phyloP scores from a whole-genome alignment of 1,140 invertebrate genomes.

The Brachystomella parvula region DNA sequence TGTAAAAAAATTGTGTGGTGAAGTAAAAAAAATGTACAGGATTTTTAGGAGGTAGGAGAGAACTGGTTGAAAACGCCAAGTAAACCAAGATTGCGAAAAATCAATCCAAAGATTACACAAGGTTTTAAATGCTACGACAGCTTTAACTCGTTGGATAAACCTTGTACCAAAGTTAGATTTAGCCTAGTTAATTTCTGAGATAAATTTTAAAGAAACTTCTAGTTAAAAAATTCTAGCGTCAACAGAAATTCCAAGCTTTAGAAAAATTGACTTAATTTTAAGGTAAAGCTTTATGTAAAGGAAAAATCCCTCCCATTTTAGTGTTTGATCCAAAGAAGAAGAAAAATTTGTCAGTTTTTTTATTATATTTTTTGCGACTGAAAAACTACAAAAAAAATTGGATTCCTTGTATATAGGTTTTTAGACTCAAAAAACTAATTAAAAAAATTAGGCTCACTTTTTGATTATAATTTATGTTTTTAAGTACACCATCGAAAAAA shows the following conservation, averaged over 20 bases:
- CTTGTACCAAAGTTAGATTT: slow-evolving; percentile 12
- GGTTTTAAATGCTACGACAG: not conserved
- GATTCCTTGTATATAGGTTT: not conserved
- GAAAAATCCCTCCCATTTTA: not conserved
- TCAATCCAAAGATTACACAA: slow-evolving; percentile 4
- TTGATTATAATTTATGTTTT: slow-evolving; percentile 7
- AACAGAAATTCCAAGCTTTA: not conserved
- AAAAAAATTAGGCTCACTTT: not conserved
- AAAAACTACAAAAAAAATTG: no score
- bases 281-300: not conserved
- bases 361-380: no score
- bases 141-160: not conserved
- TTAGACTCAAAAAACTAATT: not conserved
- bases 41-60: not conserved
- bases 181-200: not conserved
- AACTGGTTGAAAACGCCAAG: not conserved
- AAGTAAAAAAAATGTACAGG: not conserved
- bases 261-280: not conserved
- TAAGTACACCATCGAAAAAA: not conserved
- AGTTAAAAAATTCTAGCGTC: slow-evolving; percentile 13
- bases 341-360: no score
- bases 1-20: not conserved
- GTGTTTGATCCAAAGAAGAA: not conserved
- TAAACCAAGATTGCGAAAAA: slow-evolving; percentile 9
- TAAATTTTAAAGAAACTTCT: slow-evolving; percentile 26